Evolutionary conservation across 1,140 invertebrate species (phyloP), one percentile per base, ranked within the genome.

Genomic region (Zaprionus africanus): DNA sequence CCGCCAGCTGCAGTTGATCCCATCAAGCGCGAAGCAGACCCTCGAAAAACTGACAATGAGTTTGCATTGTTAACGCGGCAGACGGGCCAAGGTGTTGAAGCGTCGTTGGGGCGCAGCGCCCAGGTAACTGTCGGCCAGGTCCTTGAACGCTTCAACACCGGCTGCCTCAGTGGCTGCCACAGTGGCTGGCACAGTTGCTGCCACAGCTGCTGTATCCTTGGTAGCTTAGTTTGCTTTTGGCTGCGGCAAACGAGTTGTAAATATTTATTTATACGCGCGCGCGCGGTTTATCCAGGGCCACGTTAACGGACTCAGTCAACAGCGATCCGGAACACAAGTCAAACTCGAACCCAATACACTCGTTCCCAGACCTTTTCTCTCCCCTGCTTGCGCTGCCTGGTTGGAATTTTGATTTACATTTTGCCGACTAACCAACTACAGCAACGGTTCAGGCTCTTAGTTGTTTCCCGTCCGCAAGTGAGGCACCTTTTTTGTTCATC

Each of bases 231-330:
- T 86, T 88, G 79, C 84, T 82, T 73, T 81, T 90, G 81, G 81
- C 72, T 85, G 85, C 85, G 86, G 85, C 85, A 90, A 90, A 90
- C 85, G 85, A 90, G 85, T 90, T 90, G 85, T 90, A 90, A 90
- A 90, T 90, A 90, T 90, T 90, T 90, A 90, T 90, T 90, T 90
- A 90, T 90, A 90, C 85, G 73, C 81, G 85, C 72, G 85, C 72
- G 43, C 76, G 81, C 85, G 84, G 84, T 78, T 80, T 83, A 81
- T 79, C 76, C 76, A 60, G 56, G 61, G 74, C 68, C 68, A 87
- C 84, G 75, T 88, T 86, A 84, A 87, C 82, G 74, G 84, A 73
- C 76, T 69, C 41, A 46, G 81, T 64, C 63, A 78, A 43, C 70
- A 65, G 22, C 43, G 41, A 69, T 43, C 65, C 38, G 64, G 64